These are phyloP conservation scores for Emydocephalus ijimae DNA, from an alignment of 2,113 vertebrate species.

Conservation along the genomic window DNA sequence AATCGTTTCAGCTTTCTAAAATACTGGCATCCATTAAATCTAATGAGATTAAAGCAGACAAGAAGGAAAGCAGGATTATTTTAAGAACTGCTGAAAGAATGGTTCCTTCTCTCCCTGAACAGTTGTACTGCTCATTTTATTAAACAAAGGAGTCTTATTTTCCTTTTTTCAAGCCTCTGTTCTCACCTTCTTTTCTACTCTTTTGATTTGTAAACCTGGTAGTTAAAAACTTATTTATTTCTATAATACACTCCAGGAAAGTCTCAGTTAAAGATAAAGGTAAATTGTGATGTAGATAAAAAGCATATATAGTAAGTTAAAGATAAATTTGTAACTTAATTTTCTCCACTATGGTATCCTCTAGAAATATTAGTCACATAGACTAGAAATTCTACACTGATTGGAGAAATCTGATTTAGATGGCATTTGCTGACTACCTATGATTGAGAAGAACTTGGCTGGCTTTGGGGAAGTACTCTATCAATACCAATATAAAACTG, in stretches of 20 bases:
- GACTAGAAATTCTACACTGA: neutral
- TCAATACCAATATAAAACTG: constrained; percentile 1
- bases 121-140: neutral
- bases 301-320: neutral
- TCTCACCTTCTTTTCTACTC: neutral
- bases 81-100: too few species aligned
- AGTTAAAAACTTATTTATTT: neutral
- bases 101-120: neutral
- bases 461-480: constrained; percentile 8
- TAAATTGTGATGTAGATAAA: neutral
- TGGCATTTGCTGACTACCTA: neutral
- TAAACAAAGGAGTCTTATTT: neutral
- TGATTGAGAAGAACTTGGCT: neutral
- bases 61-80: neutral
- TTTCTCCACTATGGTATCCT: neutral
- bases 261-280: neutral
- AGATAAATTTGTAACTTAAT: neutral
- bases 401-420: neutral
- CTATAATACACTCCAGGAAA: neutral
- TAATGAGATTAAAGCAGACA: neutral
- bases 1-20: neutral
- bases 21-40: neutral
- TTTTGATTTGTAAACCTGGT: neutral
- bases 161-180: neutral
- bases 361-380: neutral